Evolutionary conservation across 2,888 invertebrate species (phyloP).

Genomic region (Dioctria linearis): DNA sequence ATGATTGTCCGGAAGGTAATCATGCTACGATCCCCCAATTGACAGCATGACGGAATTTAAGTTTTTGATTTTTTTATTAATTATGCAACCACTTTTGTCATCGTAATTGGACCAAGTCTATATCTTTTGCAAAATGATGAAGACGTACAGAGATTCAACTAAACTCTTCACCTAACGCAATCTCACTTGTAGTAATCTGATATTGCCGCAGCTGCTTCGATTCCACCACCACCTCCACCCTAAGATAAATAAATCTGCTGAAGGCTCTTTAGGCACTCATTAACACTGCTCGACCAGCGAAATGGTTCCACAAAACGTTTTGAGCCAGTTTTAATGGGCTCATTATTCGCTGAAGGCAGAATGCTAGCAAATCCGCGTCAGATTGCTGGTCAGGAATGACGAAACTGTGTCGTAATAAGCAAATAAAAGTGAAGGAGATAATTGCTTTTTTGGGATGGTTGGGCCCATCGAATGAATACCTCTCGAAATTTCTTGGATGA

Average conservation of each 20-base stretch:
- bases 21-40: neutral
- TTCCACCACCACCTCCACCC: neutral
- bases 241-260: constrained; percentile 12
- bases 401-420: constrained; percentile 40
- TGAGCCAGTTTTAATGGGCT: constrained; percentile 44
- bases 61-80: neutral
- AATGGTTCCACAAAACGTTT: constrained; percentile 27
- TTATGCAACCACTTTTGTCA: constrained; percentile 38
- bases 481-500: constrained; percentile 45
- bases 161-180: constrained; percentile 14
- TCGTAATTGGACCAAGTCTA: constrained; percentile 41
- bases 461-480: constrained; percentile 1
- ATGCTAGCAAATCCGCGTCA: constrained; percentile 17
- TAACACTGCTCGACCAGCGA: constrained; percentile 22
- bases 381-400: constrained; percentile 18
- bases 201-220: neutral
- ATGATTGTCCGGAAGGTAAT: constrained; percentile 44
- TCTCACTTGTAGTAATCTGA: neutral
- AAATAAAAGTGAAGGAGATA: constrained; percentile 47
- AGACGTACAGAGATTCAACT: neutral
- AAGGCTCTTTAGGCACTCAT: constrained; percentile 31
- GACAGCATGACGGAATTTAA: constrained; percentile 20
- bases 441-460: constrained; percentile 29
- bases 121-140: neutral
- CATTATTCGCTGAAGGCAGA: constrained; percentile 24